A percentile compares a stretch with the other conserved stretches of the same genome.
These are phyloP conservation scores for Tetropium fuscum DNA, from an alignment of 2,888 invertebrate genomes.

Conservation along the genomic window DNA sequence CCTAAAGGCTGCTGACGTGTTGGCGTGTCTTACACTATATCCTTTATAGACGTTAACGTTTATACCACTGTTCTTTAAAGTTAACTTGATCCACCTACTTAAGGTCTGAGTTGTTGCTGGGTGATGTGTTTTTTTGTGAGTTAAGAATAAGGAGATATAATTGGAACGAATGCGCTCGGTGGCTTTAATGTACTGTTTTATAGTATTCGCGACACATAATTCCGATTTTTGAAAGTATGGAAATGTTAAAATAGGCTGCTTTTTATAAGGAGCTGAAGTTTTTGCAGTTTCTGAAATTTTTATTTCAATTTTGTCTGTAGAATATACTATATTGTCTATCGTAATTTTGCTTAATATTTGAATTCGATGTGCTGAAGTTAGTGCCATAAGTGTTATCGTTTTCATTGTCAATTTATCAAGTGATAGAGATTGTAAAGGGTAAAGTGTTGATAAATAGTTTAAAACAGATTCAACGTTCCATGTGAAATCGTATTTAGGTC, in stretches of 20 bases:
- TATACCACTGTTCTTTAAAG: slow-evolving; percentile 33
- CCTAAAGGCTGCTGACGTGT: slow-evolving; percentile 31
- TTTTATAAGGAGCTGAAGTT: slow-evolving; percentile 24
- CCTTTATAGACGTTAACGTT: slow-evolving; percentile 25
- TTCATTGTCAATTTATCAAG: slow-evolving; percentile 23
- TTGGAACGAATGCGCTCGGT: slow-evolving; percentile 3
- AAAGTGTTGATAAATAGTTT: slow-evolving; percentile 1
- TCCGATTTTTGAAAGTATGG: slow-evolving; percentile 23
- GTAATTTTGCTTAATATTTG: slow-evolving; percentile 16
- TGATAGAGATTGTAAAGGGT: not conserved
- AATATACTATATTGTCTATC: slow-evolving; percentile 1
- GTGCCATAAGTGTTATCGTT: slow-evolving; percentile 12
- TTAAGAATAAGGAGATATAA: slow-evolving; percentile 18
- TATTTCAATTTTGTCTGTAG: slow-evolving; percentile 12
- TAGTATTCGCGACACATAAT: slow-evolving; percentile 9
- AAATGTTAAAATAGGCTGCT: slow-evolving; percentile 16
- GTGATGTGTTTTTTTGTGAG: slow-evolving; percentile 30
- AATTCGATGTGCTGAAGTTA: slow-evolving; percentile 20
- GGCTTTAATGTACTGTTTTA: not conserved
- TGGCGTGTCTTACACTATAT: slow-evolving; percentile 31
- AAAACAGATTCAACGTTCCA: slow-evolving; percentile 14
- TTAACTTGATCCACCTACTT: slow-evolving; percentile 32
- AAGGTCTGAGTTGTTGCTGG: slow-evolving; percentile 34
- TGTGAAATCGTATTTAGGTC: not conserved
- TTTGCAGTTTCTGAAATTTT: slow-evolving; percentile 27